Percentiles rank a stretch among this genome's conserved stretches.
These are phyloP conservation scores for Ciconia maguari DNA, from an alignment of 2,113 vertebrate genomes.

Conservation along the genomic window DNA sequence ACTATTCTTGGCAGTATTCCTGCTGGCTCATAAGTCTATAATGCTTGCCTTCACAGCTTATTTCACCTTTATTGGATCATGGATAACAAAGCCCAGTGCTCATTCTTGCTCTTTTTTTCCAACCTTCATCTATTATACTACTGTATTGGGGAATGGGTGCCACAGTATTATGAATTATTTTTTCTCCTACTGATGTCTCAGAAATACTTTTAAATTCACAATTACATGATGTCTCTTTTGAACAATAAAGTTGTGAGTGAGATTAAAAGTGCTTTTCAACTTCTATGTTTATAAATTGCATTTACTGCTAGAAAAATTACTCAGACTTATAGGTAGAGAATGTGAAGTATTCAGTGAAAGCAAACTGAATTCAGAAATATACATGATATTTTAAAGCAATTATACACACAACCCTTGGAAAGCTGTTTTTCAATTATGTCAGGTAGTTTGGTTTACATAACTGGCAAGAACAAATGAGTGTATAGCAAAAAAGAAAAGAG, in stretches of 20 bases:
- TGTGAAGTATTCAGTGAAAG: neutral
- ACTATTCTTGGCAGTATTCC: constrained; percentile 27
- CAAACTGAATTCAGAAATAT: neutral
- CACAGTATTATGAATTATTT: neutral
- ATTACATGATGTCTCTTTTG: neutral
- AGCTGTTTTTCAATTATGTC: neutral
- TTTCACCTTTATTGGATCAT: constrained; percentile 43
- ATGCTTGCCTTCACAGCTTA: constrained; percentile 23
- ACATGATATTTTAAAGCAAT: neutral
- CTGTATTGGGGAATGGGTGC: neutral
- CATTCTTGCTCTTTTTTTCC: neutral
- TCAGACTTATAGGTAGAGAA: neutral
- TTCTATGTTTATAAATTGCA: neutral
- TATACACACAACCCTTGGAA: neutral
- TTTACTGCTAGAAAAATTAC: neutral
- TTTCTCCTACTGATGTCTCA: neutral
- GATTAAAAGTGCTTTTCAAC: neutral
- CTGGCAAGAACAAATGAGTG: neutral
- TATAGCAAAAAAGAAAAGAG: neutral
- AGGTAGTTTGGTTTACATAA: neutral
- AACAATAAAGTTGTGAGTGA: neutral
- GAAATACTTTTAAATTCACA: neutral
- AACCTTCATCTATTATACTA: neutral
- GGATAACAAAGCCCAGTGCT: neutral
- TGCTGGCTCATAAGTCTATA: constrained; percentile 21